Conservation (phyloP, 2,797 vertebrate species). For the Psittacula derbiana region DNA sequence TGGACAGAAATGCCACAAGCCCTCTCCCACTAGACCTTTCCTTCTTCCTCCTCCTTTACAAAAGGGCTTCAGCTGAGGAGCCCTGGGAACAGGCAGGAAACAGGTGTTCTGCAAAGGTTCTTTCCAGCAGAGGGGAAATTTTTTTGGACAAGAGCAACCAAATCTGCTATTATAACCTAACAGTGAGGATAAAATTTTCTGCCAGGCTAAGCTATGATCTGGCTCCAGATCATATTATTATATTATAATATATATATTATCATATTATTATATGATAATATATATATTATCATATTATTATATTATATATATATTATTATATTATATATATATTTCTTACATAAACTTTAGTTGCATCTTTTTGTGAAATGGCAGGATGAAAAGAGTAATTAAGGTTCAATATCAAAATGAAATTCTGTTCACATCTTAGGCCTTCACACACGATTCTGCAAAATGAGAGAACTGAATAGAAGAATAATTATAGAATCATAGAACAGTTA, state of each 20-base stretch:
- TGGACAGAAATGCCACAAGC: neutral
- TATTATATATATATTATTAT: no score
- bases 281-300: no score
- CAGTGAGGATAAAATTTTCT: neutral
- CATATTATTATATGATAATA: no score
- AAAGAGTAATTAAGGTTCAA: constrained; percentile 41
- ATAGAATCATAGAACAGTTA: no score
- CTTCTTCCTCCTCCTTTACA: neutral
- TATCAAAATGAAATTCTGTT: constrained; percentile 39
- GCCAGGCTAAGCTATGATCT: neutral
- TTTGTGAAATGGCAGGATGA: constrained; percentile 15
- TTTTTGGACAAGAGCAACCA: neutral
- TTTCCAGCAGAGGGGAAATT: neutral
- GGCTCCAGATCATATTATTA: no score
- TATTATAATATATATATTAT: no score
- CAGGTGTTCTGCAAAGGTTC: rapidly evolving
- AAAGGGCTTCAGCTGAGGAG: neutral
- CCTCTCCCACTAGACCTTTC: neutral
- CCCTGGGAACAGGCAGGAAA: neutral
- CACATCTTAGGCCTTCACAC: constrained; percentile 29
- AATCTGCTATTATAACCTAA: neutral
- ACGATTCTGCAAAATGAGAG: constrained; percentile 42
- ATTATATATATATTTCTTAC: no score
- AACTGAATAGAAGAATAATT: constrained; percentile 20
- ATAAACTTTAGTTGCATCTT: constrained; percentile 18